Base-by-base conservation (phyloP, 2,888 invertebrate species). In the Pilophorus perplexus region DNA sequence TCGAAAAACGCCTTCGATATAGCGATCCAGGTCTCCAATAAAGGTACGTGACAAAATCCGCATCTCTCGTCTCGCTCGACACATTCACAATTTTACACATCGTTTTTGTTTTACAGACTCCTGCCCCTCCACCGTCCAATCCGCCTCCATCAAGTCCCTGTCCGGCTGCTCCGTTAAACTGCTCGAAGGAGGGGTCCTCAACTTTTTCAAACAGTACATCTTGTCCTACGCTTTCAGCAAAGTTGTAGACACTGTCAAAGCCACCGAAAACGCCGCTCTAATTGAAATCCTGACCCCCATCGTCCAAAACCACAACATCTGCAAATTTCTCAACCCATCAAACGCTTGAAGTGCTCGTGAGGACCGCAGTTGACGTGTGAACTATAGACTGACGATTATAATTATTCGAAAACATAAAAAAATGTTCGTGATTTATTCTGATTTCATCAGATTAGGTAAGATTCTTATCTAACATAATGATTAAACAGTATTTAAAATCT, bases 81-180 rank as follows among this genome's bases (percentile, higher is more conserved):
- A n/a, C n/a, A n/a, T n/a, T n/a, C n/a, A n/a, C n/a, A n/a, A n/a
- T n/a, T n/a, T n/a, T n/a, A n/a, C n/a, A n/a, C n/a, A n/a, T n/a
- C n/a, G n/a, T n/a, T n/a, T n/a, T n/a, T n/a, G n/a, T n/a, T n/a
- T n/a, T n/a, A n/a, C 27, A 59, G 59, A 18, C 4, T 42, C 59
- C 3, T 59, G 59, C 59, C 5, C 42, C 10, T 23, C 59, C 27
- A 20, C 27, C 4, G 23, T 59, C 22, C 10, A 42, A 5, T 42
- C 59, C 23, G 59, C 59, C 1, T n/a, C 42, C 25, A 40, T 59
- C n/a, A 42, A 38, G 3, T 14, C 40, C 5, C 33, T 59, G 8
- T 48, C 48, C 48, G 59, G 42, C 16, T 59, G 59, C 59, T n/a
- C n/a, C 40, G 59, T 59, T 3, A n/a, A 4, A 6, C 23, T 59